Percentiles rank a stretch among this genome's conserved stretches.
Evolutionary conservation across 2,797 vertebrate species (phyloP).

Genomic region (Enteromius afrohamiltoni): DNA sequence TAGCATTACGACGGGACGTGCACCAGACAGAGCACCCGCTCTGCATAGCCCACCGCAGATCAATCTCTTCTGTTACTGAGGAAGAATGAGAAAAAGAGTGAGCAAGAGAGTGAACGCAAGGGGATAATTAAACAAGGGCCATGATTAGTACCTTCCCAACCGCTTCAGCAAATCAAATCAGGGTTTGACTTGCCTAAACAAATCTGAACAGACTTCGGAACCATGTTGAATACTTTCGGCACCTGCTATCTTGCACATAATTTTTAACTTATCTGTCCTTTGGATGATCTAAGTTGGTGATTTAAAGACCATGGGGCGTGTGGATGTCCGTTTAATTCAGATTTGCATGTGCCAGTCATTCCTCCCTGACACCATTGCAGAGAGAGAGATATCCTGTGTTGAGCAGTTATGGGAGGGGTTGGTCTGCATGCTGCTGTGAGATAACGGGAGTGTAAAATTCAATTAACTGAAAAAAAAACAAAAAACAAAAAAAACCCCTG

Average conservation of each 20-base stretch:
- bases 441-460: slow-evolving; percentile 85
- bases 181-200: slow-evolving; percentile 43
- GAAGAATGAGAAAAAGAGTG: slow-evolving; percentile 38
- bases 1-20: slow-evolving; percentile 66
- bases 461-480: slow-evolving; percentile 81
- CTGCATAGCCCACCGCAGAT: slow-evolving; percentile 50
- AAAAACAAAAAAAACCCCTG: slow-evolving; percentile 57
- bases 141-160: slow-evolving; percentile 31
- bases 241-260: background rate
- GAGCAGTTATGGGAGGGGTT: slow-evolving; percentile 73
- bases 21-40: slow-evolving; percentile 59
- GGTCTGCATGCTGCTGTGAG: slow-evolving; percentile 77
- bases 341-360: slow-evolving; percentile 13
- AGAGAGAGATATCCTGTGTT: slow-evolving; percentile 70
- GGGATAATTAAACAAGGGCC: slow-evolving; percentile 31
- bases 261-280: background rate
- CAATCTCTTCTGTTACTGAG: slow-evolving; percentile 56
- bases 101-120: background rate
- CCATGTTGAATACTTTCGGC: slow-evolving; percentile 7
- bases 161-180: slow-evolving; percentile 37
- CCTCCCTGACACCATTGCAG: slow-evolving; percentile 69
- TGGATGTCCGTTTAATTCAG: slow-evolving; percentile 26
- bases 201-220: slow-evolving; percentile 30
- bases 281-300: background rate
- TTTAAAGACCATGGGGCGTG: background rate